Evolutionary conservation across 92 coral and sea anemone genomes (phyloP), one percentile per base, ranked within the genome.

Genomic region (Phymanthus crucifer): DNA sequence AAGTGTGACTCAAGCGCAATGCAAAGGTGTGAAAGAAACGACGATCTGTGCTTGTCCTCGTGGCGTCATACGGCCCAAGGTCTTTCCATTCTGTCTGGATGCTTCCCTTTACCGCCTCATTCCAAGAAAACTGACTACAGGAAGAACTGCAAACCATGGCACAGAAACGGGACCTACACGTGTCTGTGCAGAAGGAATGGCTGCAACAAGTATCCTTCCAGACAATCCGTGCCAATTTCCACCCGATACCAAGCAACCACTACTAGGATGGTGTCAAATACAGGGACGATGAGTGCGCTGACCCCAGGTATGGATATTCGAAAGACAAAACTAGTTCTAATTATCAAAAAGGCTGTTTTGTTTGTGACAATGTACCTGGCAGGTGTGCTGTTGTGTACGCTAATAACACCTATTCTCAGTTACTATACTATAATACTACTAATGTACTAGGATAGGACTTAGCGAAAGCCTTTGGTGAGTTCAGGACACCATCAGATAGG

Each of bases 51-150:
- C 71, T 75, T 87, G 8, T 82, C 88, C 16, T 84, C 91, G 24
- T 87, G 91, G 91, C 47, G 72, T 17, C 27, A 57, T 57, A 87
- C 57, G 26, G 3, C 47, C 16, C 32, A 61, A 76, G 52, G 82
- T 10, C 35, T 79, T 0, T 40, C 46, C 7, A 79, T 83, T 79
- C 48, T 74, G 45, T 80, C 91, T 21, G 75, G 82, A 31, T 87
- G 91, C 38, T 87, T 87, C 47, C 91, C 84, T 12, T 67, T 74
- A 2, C 91, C 91, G 4, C 88, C 91, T 1, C 85, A 71, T 29
- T 83, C 85, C 2, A 75, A 75, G 67, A 47, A 72, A 17, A 40
- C 80, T 16, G 73, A 87, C 1, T 87, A 17, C 56, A 46, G 47
- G 38, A 72, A 43, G 32, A 48, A 34, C 43, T 87, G 91, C 31